These are phyloP conservation scores for human (Homo sapiens) DNA, from an alignment of 2,113 vertebrate species.

Conservation along the genomic window GRCh38 chr12:47100501-47101000, in stretches of 20 bases:
- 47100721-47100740: background rate
- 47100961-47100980: too few species aligned
- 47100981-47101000: too few species aligned
- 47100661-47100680: background rate
- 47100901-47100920: too few species aligned
- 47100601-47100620: background rate
- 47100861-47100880: too few species aligned
- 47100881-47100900: too few species aligned
- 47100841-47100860: too few species aligned
- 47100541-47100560: background rate
- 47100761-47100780: background rate
- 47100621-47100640: background rate
- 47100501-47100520: background rate
- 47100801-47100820: too few species aligned
- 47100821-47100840: too few species aligned
- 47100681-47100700: background rate
- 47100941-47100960: too few species aligned
- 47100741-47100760: background rate
- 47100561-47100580: background rate
- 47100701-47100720: background rate
- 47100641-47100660: background rate
- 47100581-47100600: background rate
- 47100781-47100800: background rate
- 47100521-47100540: background rate
- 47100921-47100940: accelerated